Percentiles rank a stretch among this genome's conserved stretches.
Evolutionary conservation across 2,888 invertebrate species (phyloP).

Genomic region (Leptinotarsa peninsularis): DNA sequence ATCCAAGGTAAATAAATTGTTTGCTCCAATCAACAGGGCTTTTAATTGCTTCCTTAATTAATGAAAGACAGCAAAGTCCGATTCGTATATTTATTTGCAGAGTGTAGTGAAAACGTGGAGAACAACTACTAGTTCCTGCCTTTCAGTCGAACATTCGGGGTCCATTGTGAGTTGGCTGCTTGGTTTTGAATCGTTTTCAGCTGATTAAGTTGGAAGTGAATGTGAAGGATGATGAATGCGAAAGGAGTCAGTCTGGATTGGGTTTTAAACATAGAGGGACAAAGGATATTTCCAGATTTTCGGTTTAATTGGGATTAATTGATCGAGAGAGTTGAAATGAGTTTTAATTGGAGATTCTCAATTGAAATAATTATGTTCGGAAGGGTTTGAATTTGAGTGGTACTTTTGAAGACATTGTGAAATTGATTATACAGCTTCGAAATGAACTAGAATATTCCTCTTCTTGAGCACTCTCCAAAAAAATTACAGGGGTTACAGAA

Average conservation of each 20-base stretch:
- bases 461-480: no score
- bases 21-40: constrained; percentile 62
- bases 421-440: background rate
- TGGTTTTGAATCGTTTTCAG: constrained; percentile 38
- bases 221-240: constrained; percentile 18
- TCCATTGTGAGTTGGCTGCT: constrained; percentile 28
- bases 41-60: constrained; percentile 63
- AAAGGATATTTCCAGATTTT: constrained; percentile 23
- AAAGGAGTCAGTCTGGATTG: constrained; percentile 22
- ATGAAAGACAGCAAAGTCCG: constrained; percentile 59
- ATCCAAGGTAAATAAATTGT: constrained; percentile 58
- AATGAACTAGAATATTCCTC: background rate
- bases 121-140: background rate
- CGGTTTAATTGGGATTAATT: constrained; percentile 15
- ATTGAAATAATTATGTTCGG: background rate
- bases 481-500: no score
- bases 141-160: constrained; percentile 42
- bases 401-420: no score
- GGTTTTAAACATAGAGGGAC: constrained; percentile 15
- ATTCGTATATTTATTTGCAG: constrained; percentile 43
- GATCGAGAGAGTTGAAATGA: background rate
- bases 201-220: constrained; percentile 38
- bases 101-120: constrained; percentile 19
- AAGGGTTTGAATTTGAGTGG: background rate
- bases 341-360: background rate